Evolutionary conservation across 2,888 invertebrate species (phyloP), one percentile per base, ranked within the genome.

Genomic region (Cerceris rybyensis): DNA sequence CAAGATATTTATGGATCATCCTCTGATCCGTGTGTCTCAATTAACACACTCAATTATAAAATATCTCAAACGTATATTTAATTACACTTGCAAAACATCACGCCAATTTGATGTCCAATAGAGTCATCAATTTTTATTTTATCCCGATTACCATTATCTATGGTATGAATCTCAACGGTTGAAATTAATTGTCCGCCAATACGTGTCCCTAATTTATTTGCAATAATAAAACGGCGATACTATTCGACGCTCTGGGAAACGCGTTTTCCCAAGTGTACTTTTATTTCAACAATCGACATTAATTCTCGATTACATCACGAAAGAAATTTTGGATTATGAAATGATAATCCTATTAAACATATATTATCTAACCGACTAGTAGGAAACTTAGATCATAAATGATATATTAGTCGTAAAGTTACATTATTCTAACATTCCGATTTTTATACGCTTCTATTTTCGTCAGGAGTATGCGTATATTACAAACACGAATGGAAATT

Each of bases 381-480:
- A 49, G 39, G 16, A 46, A 43, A 52, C 17, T 14, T 41, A 55
- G 43, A 60, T 55, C 5, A 39, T 49, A 16, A 50, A 66, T 14
- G 14, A 39, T 50, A 49, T 68, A 73, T 68, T 73, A 63, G 61
- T 50, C 50, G n/a, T 50, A 50, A 50, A 50, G 50, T n/a, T 50
- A 50, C 50, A n/a, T 50, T 61, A 66, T 46, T 39, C 46, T 14
- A 66, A 80, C 70, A 83, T 76, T 83, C 77, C 74, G 57, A 76
- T 75, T 73, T 75, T 74, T 42, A 72, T 67, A 67, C 61, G 41
- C 41, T 16, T 69, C 58, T 69, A 49, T 65, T 61, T 81, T 75
- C 14, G 54, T 63, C 67, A 65, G 66, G 58, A 65, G 64, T 43
- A 65, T 66, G 55, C 55, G 16, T 46, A 60, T 71, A 60, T 61